Base-by-base conservation (phyloP, 37 sponge, comb jelly and placozoan genomes). In the Eunapius fragilis region DNA sequence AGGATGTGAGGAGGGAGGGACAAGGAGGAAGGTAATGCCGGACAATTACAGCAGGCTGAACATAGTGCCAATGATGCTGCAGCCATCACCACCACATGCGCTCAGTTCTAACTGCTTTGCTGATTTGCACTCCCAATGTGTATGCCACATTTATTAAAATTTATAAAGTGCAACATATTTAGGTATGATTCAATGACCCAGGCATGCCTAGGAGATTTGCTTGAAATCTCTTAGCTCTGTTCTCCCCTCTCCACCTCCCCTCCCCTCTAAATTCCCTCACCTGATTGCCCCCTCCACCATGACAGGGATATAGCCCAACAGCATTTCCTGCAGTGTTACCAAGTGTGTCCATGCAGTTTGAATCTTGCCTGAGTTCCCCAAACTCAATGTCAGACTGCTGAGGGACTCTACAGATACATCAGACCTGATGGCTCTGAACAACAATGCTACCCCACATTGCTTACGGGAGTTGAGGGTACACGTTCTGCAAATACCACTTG, bases 261-360 rank as follows among this genome's bases (percentile, higher is more conserved):
- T n/a, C 22, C 25, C 25, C 71, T 17, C 28, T 23, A 28, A 3
- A 37, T 70, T 27, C 25, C 24, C 83, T 67, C 25, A 94, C 92
- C 93, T 97, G 98, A 71, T 97, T 95, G 31, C 98, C 98, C 22
- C 92, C 94, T 25, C n/a, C 31, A 25, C 93, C 93, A 81, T 98
- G 98, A 73, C 98, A 98, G 22, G 74, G 27, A 81, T 90, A 96
- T 33, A 95, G 58, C 11, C 93, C 91, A 49, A 93, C 87, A 9
- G 33, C 27, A 7, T 82, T 82, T 6, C 85, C 90, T 23, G 50
- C 31, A n/a, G 0, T 25, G 35, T 79, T 47, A 25, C 96, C 93
- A 24, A 98, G 77, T 19, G 94, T 94, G 78, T 98, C 98, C 85
- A 98, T 30, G 38, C 98, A 98, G n/a, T 78, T 72, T n/a, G 34